Base-by-base conservation (phyloP, 2,888 invertebrate species). In the Mythimna impura region DNA sequence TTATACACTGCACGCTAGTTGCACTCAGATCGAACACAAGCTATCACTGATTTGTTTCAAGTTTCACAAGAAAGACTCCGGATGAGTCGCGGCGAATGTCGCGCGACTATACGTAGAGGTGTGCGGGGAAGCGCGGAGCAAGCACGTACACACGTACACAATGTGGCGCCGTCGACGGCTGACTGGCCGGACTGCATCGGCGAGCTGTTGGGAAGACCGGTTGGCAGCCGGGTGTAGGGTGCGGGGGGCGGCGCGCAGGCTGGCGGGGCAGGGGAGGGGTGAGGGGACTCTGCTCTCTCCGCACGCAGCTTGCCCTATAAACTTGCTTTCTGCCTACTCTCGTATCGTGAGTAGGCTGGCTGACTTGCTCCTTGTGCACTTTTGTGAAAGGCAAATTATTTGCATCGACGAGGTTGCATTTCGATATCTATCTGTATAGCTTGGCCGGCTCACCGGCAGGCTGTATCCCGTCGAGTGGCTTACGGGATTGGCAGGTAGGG, bases 361-460 rank as follows among this genome's bases (percentile, higher is more conserved):
- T 81, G 76, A 75, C 84, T 84, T 81, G 82, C 81, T 89, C 83
- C 85, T 89, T 89, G 88, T 92, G 91, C 90, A 92, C 81, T 92
- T 91, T 93, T 90, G 94, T 94, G 93, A 94, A 94, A 94, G 93
- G 93, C 90, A 89, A 91, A 92, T 92, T 90, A 87, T 85, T 89
- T 80, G 83, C 86, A 82, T 81, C 83, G 81, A 66, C 81, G 80
- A 86, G 81, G 77, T 73, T 83, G 75, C 70, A 72, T 65, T 78
- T 80, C 73, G 81, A 87, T 85, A 77, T 57, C 66, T 71, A 73
- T 78, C 70, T 67, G 58, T 47, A 34, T 30, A 25, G 71, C 52
- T 22, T 52, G 57, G 43, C 25, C 9, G 70, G 25, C 43, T 58
- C 43, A 54, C 9, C 47, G 20, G 12, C 43, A 14, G 14, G 71